These are phyloP conservation scores for Alcedo atthis DNA, from an alignment of 2,797 vertebrate species.

Conservation along the genomic window DNA sequence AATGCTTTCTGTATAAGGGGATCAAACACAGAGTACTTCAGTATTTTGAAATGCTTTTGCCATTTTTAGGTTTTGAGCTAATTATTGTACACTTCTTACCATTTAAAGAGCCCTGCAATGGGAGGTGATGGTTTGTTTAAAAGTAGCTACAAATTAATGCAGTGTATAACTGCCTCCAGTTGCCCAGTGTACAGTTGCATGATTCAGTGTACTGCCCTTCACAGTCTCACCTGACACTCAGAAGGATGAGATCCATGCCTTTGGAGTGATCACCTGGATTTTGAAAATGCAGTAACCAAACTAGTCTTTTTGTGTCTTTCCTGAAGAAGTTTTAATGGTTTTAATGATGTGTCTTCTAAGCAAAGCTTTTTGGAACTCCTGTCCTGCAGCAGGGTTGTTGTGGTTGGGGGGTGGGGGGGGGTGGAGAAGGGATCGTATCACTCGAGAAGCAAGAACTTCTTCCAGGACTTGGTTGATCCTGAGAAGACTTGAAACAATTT, in stretches of 20 bases:
- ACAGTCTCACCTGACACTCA: neutral
- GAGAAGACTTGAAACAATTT: conserved; percentile 1
- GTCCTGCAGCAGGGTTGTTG: neutral
- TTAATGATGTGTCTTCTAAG: neutral
- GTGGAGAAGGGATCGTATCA: neutral
- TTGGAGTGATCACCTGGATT: neutral
- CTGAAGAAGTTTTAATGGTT: neutral
- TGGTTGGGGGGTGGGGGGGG: too few relatives aligned
- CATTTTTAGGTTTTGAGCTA: neutral
- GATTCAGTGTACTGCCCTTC: neutral
- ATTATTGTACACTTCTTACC: neutral
- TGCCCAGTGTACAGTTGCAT: neutral
- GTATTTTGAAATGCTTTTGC: neutral
- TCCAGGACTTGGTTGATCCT: neutral
- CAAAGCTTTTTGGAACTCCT: neutral
- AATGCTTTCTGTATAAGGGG: neutral
- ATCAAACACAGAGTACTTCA: neutral
- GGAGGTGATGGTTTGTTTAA: neutral
- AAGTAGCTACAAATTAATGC: neutral
- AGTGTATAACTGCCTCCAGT: neutral
- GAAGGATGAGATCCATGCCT: neutral
- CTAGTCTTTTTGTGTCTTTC: neutral
- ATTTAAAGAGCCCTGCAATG: neutral
- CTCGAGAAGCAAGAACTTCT: neutral
- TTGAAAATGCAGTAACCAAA: neutral